Evolutionary conservation across 2,888 invertebrate species (phyloP).

Genomic region (Acrocyrtus sp.): DNA sequence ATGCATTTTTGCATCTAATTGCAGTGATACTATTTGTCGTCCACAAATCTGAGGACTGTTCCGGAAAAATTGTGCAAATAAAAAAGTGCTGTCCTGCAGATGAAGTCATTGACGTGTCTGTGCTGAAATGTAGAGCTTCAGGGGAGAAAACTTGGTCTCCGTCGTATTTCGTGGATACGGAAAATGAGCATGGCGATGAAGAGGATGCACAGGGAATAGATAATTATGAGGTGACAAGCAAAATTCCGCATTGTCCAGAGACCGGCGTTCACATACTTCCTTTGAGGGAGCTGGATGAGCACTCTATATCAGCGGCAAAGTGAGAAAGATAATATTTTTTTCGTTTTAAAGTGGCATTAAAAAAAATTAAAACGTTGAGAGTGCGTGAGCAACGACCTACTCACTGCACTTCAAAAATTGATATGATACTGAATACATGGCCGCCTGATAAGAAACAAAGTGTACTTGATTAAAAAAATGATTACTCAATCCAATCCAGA

Average conservation of each 20-base stretch:
- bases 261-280: constrained; percentile 51
- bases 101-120: constrained; percentile 45
- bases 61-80: constrained; percentile 17
- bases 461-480: no score
- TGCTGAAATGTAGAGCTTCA: constrained; percentile 48
- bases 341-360: background rate
- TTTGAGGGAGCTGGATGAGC: constrained; percentile 31
- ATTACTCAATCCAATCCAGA: no score
- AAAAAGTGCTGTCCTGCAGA: constrained; percentile 45
- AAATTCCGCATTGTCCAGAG: constrained; percentile 46
- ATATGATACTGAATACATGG: no score
- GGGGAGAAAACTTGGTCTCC: constrained; percentile 46
- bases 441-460: no score
- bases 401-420: no score
- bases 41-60: no score
- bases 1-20: no score
- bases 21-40: no score
- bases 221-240: constrained; percentile 35
- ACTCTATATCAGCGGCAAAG: constrained; percentile 42
- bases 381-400: no score
- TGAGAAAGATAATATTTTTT: constrained; percentile 23
- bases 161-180: constrained; percentile 24
- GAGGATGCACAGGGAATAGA: background rate
- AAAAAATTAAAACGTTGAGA: no score
- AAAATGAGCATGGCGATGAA: constrained; percentile 25